phyloP scores from a whole-genome alignment of 2,113 vertebrate genomes.

The Lycaon pictus region DNA sequence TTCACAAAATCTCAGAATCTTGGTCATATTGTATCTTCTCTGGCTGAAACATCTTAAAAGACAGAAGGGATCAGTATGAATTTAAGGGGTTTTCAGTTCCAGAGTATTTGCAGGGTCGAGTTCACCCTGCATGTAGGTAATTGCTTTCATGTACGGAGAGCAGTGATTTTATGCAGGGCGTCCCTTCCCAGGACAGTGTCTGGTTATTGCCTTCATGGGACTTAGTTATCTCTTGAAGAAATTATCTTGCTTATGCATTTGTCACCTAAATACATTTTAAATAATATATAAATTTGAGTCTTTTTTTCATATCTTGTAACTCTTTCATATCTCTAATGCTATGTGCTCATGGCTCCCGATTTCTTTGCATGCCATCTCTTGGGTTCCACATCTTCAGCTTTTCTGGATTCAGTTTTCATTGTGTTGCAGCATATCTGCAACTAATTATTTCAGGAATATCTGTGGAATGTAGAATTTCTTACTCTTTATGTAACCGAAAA shows the following conservation, averaged over 20 bases:
- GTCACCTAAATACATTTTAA: not conserved
- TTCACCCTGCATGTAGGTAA: not conserved
- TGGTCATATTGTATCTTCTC: not conserved
- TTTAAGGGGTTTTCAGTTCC: not conserved
- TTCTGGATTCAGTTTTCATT: slow-evolving; percentile 27
- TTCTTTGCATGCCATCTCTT: not conserved
- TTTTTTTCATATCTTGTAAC: not conserved
- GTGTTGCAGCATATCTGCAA: not conserved
- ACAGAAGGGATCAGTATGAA: not conserved
- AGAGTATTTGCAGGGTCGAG: not conserved
- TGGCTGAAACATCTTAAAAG: not conserved
- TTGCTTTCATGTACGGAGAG: not conserved
- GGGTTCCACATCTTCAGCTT: not conserved
- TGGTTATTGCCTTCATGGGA: not conserved
- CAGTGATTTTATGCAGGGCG: not conserved
- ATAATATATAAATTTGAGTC: not conserved
- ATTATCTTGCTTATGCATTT: not conserved
- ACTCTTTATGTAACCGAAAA: not conserved
- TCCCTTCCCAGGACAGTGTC: not conserved
- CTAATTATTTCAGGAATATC: not conserved
- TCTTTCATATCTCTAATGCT: not conserved
- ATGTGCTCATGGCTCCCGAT: not conserved
- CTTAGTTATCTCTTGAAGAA: not conserved
- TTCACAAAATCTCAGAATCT: slow-evolving; percentile 14
- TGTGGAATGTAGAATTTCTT: not conserved